phyloP scores from a whole-genome alignment of 2,113 vertebrate species.

The Ammodytes dubius region DNA sequence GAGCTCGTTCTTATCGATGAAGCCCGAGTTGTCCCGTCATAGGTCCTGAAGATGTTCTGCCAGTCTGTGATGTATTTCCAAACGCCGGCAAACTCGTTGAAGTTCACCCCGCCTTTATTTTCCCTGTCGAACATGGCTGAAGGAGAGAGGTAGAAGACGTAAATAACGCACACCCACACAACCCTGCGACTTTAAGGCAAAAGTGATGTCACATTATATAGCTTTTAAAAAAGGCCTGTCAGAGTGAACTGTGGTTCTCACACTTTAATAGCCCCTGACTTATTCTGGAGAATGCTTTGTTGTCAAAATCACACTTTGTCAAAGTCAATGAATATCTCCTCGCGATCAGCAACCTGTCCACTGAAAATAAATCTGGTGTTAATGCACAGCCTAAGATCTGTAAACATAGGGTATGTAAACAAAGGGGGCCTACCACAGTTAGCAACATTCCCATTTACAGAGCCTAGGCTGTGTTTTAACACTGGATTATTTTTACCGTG shows the following conservation, averaged over 20 bases:
- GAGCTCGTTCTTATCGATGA: conserved; percentile 98
- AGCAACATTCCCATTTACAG: too few species aligned
- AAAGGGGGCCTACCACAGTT: too few species aligned
- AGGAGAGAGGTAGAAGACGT: not conserved
- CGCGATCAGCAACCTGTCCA: too few species aligned
- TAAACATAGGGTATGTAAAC: too few species aligned
- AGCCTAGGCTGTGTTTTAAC: too few species aligned
- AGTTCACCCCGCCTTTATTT: conserved; percentile 97
- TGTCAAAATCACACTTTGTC: too few species aligned
- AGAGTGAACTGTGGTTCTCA: conserved; percentile 9
- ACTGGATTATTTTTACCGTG: too few species aligned
- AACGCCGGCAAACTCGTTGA: conserved; percentile 96
- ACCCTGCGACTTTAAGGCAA: not conserved
- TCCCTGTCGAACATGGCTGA: conserved; percentile 98
- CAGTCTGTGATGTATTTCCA: conserved; percentile 99
- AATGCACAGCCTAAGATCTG: too few species aligned
- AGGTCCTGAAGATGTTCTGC: conserved; percentile 98
- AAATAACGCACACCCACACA: not conserved
- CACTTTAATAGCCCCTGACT: conserved; percentile 36
- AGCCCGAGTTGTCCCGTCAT: conserved; percentile 98
- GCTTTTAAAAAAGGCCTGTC: not conserved
- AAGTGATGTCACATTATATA: not conserved
- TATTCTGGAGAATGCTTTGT: not conserved
- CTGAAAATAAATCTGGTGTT: too few species aligned
- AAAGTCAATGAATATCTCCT: too few species aligned